Evolutionary conservation across 2,113 vertebrate genomes (phyloP), one percentile per base, ranked within the genome.

Genomic region (Catagonus wagneri): DNA sequence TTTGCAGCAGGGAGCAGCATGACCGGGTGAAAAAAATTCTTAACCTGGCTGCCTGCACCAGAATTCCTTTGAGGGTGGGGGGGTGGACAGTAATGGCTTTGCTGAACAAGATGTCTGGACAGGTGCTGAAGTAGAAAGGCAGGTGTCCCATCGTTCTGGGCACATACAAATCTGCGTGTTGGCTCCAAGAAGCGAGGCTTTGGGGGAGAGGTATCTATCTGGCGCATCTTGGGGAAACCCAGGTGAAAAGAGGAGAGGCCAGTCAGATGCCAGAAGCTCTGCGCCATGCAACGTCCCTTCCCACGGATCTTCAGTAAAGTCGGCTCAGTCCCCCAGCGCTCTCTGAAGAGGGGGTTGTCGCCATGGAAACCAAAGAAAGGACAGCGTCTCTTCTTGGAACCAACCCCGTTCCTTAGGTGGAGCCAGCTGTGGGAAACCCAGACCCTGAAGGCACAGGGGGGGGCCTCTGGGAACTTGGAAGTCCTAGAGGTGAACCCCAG

Each of bases 351-450:
- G 78, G 78, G 66, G 76, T 29, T 34, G 34, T 97, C 95, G 75
- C 95, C 88, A 96, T 95, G 83, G 97, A 89, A 95, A 97, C 95
- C 83, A 39, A 32, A 68, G 66, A 85, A 52, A 75, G 90, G 78
- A 23, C 94, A 96, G 56, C 79, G 39, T 93, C 93, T 66, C 65
- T 0, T 79, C 75, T 34, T 34, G 78, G 84, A 22, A 84, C 56
- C 34, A 61, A 74, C 83, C 56, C 69, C 74, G 29, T 23, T 83
- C 20, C 6, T 54, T 32, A 78, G 34, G 32, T 44, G 69, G 44
- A 54, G 29, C 27, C 36, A 4, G 13, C n/a, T 27, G 25, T 20
- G 34, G 52, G 92, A 39, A 84, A 61, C 54, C 50, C 29, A 50
- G 61, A 52, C 29, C 86, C 68, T 17, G 23, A 39, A 32, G 4